Evolutionary conservation across 2,113 vertebrate species (phyloP).

Genomic region (Salvelinus alpinus): DNA sequence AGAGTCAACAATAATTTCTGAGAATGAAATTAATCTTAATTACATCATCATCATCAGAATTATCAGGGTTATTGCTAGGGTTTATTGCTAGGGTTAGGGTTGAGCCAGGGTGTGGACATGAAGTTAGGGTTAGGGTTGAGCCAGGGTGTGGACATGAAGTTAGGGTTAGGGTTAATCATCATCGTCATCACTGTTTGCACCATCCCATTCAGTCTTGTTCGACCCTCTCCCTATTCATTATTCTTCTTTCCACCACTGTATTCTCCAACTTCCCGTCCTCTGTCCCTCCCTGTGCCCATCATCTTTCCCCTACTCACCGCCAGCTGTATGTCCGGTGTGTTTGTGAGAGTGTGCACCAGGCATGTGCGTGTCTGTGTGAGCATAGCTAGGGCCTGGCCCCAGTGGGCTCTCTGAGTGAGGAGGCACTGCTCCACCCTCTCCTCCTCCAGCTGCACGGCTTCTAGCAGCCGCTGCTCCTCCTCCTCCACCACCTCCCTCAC

Average conservation of each 20-base stretch:
- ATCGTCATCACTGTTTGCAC: not conserved
- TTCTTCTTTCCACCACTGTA: not conserved
- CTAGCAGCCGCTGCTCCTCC: slow-evolving; percentile 88
- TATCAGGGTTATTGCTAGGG: too few relatives aligned
- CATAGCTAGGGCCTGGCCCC: slow-evolving; percentile 79
- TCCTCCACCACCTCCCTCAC: slow-evolving; percentile 82
- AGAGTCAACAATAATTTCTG: slow-evolving; percentile 9
- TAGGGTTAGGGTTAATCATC: not conserved
- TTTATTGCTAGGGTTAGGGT: too few relatives aligned
- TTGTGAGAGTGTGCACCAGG: slow-evolving; percentile 87
- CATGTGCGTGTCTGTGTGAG: slow-evolving; percentile 78
- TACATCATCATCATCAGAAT: not conserved
- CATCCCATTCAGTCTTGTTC: not conserved
- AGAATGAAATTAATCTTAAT: not conserved
- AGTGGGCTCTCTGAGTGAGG: slow-evolving; percentile 88
- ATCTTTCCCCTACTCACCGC: slow-evolving; percentile 74
- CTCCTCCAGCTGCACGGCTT: slow-evolving; percentile 85
- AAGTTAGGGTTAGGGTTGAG: too few relatives aligned
- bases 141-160: too few relatives aligned
- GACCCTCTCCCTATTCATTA: slow-evolving; percentile 2
- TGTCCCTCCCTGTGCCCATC: not conserved
- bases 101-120: too few relatives aligned
- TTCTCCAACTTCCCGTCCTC: not conserved
- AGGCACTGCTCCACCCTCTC: slow-evolving; percentile 90
- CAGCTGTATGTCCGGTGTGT: slow-evolving; percentile 78